These are phyloP conservation scores for Sebastolobus altivelis DNA, from an alignment of 2,797 vertebrate species.

Conservation along the genomic window DNA sequence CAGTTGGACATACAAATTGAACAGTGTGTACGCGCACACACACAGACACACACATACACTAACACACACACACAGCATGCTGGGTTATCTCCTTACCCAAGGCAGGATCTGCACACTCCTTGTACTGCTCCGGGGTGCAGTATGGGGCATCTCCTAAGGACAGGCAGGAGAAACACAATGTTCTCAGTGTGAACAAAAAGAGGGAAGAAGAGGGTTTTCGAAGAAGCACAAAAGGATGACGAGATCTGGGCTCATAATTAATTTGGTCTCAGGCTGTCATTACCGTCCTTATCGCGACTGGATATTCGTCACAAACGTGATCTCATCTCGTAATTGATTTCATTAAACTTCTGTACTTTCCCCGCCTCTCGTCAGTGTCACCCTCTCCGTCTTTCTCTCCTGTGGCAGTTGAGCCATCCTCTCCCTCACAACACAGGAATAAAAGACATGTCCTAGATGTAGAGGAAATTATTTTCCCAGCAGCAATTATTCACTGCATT, in stretches of 20 bases:
- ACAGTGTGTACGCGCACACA: not conserved
- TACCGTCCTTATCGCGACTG: conserved; percentile 43
- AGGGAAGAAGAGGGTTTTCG: conserved; percentile 1
- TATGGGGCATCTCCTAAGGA: conserved; percentile 95
- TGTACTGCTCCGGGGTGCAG: conserved; percentile 99
- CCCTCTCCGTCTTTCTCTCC: conserved; percentile 26
- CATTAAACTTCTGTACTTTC: conserved; percentile 50
- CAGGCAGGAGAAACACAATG: conserved; percentile 51
- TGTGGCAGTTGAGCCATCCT: conserved; percentile 20
- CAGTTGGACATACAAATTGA: conserved; percentile 19
- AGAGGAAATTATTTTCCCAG: conserved; percentile 45
- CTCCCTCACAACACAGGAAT: conserved; percentile 19
- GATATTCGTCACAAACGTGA: conserved; percentile 52
- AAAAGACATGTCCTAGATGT: conserved; percentile 38
- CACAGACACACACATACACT: not conserved
- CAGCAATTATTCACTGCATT: conserved; percentile 57
- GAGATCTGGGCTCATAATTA: conserved; percentile 50
- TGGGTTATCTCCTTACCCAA: conserved; percentile 89
- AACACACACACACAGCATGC: conserved; percentile 23
- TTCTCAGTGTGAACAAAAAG: conserved; percentile 35
- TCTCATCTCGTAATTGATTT: conserved; percentile 70
- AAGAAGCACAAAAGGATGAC: conserved; percentile 17
- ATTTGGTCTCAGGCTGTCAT: conserved; percentile 54
- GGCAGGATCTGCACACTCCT: conserved; percentile 97
- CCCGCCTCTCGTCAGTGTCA: conserved; percentile 35